Evolutionary conservation across 2,797 vertebrate genomes (phyloP).

Genomic region (Phataginus tetradactyla): DNA sequence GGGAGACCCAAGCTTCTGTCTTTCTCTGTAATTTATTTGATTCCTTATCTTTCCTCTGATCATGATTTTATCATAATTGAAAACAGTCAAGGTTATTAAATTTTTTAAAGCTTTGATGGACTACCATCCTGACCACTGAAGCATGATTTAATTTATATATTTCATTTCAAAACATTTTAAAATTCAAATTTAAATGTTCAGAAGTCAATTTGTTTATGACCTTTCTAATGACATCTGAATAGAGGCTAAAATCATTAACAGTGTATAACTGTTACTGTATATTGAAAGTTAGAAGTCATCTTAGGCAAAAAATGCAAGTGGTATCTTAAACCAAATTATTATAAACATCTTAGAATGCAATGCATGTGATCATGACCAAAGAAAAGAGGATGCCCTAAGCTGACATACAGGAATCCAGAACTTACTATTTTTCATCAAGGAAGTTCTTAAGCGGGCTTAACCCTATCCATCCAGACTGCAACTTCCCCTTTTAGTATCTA

Average conservation of each 20-base stretch:
- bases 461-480: background rate
- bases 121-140: background rate
- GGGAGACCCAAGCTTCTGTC: background rate
- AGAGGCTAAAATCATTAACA: background rate
- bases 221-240: background rate
- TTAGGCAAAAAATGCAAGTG: background rate
- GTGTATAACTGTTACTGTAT: background rate
- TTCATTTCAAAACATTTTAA: constrained; percentile 45
- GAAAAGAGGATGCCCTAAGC: background rate
- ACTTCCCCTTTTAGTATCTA: background rate
- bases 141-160: constrained; percentile 18
- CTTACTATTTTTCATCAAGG: background rate
- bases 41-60: background rate
- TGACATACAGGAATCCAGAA: background rate
- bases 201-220: background rate
- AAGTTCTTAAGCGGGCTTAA: background rate
- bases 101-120: background rate
- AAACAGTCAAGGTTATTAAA: background rate
- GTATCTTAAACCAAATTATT: background rate
- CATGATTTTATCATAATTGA: background rate
- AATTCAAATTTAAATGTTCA: background rate
- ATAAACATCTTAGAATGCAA: background rate
- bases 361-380: background rate
- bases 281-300: background rate
- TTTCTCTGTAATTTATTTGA: background rate